These are phyloP conservation scores for Chloroclystis v-ata DNA, from an alignment of 2,888 invertebrate species.

Conservation along the genomic window DNA sequence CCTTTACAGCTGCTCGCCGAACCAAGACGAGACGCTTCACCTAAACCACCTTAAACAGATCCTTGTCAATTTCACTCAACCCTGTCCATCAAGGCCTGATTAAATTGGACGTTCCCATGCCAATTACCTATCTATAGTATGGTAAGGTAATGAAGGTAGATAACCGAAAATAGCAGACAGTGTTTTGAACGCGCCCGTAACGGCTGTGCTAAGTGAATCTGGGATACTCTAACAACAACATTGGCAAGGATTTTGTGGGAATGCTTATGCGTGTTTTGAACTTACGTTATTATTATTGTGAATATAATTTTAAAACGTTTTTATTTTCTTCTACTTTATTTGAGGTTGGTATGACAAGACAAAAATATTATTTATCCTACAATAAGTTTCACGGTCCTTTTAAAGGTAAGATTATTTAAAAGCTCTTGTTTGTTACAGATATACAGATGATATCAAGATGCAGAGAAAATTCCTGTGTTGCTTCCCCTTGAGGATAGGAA, in stretches of 20 bases:
- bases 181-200: conserved; percentile 42
- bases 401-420: background rate
- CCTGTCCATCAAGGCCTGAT: conserved; percentile 32
- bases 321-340: no score
- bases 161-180: conserved; percentile 55
- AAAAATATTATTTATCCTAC: no score
- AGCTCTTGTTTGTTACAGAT: conserved; percentile 46
- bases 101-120: conserved; percentile 36
- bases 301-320: no score
- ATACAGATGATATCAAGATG: conserved; percentile 57
- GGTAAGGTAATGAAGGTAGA: conserved; percentile 29
- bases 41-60: conserved; percentile 43
- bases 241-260: no score
- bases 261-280: no score
- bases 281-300: no score
- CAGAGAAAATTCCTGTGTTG: conserved; percentile 71
- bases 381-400: no score
- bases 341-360: no score
- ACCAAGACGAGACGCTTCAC: conserved; percentile 46
- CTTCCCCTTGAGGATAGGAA: conserved; percentile 66
- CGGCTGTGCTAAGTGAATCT: conserved; percentile 45
- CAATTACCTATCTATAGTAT: conserved; percentile 31
- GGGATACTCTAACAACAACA: background rate
- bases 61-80: conserved; percentile 29
- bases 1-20: conserved; percentile 48